Percentiles rank a stretch among this genome's conserved stretches.
Conservation (phyloP, 2,113 vertebrate species). For the Mesembrinibis cayennensis region DNA sequence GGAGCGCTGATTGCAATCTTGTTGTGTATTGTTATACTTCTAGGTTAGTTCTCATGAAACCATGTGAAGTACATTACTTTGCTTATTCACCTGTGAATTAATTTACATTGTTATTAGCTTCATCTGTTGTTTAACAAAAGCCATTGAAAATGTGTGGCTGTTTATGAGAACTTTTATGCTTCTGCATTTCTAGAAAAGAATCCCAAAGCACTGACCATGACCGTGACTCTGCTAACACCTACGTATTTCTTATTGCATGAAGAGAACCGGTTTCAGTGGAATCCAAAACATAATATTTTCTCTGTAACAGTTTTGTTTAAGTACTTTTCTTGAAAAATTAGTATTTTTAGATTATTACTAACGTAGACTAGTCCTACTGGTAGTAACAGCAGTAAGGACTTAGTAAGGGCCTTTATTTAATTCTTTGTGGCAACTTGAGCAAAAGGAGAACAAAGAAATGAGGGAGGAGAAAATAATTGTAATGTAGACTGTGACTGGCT, state of each 20-base stretch:
- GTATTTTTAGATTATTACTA: not conserved
- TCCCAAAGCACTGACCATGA: not conserved
- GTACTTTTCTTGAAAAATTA: not conserved
- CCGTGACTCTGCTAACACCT: not conserved
- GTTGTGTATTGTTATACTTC: constrained; percentile 90
- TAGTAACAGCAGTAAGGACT: not conserved
- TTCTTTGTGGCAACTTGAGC: not conserved
- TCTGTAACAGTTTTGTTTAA: not conserved
- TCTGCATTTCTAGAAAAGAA: not conserved
- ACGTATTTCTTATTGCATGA: not conserved
- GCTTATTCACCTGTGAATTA: not conserved
- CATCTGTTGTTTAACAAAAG: not conserved
- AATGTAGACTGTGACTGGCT: not conserved
- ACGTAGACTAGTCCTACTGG: not conserved
- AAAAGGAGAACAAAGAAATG: not conserved
- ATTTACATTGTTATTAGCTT: not conserved
- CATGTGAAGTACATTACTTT: not conserved
- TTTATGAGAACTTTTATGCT: not conserved
- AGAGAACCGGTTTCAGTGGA: not conserved
- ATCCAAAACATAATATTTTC: not conserved
- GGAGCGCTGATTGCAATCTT: constrained; percentile 95
- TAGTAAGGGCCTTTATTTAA: not conserved
- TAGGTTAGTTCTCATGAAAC: constrained; percentile 81
- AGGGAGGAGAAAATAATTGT: not conserved
- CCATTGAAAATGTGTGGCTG: not conserved